These are phyloP conservation scores for Caenorhabditis angaria DNA, from an alignment of 2,888 invertebrate species.

Conservation along the genomic window DNA sequence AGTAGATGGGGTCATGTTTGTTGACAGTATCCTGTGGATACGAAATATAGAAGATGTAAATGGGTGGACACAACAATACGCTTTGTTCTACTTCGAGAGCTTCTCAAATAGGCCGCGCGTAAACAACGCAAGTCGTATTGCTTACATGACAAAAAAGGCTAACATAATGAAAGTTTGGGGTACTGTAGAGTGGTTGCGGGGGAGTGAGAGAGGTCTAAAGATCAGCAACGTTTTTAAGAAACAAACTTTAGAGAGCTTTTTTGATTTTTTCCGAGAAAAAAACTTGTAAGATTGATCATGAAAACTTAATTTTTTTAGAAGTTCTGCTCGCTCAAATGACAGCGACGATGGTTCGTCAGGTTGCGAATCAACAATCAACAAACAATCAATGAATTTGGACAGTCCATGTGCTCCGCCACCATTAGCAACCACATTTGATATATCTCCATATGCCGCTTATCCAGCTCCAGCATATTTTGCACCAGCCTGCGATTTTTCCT, in stretches of 20 bases:
- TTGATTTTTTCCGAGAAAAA: no score
- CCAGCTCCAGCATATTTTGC: slow-evolving; percentile 12
- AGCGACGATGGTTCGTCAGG: slow-evolving; percentile 58
- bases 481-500: slow-evolving; percentile 30
- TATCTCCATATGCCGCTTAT: slow-evolving; percentile 31
- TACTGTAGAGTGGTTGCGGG: background rate
- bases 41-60: no score
- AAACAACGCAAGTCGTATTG: no score
- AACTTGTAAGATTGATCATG: background rate
- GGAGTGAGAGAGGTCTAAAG: background rate
- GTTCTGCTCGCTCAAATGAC: slow-evolving; percentile 43
- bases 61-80: no score
- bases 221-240: background rate
- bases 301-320: slow-evolving; percentile 17
- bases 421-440: slow-evolving; percentile 24
- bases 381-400: slow-evolving; percentile 27
- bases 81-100: no score
- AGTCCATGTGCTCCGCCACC: slow-evolving; percentile 22
- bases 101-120: no score
- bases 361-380: slow-evolving; percentile 46
- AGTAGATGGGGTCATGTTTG: background rate
- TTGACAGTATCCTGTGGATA: no score
- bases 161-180: background rate
- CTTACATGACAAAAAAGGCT: no score
- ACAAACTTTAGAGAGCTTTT: no score